These are phyloP conservation scores for Gila orcuttii DNA, from an alignment of 2,113 vertebrate species.

Conservation along the genomic window DNA sequence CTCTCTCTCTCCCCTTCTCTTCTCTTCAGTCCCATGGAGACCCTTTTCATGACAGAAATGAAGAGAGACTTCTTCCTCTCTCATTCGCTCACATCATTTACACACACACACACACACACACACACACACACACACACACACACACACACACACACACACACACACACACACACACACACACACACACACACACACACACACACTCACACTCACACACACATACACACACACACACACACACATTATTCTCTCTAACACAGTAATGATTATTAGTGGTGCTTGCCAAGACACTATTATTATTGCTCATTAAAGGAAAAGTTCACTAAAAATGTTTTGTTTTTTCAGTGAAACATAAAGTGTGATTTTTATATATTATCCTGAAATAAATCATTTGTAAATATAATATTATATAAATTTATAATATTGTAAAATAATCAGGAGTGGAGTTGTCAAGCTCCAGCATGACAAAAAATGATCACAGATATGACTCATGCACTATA, in stretches of 20 bases:
- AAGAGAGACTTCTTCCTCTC: conserved; percentile 48
- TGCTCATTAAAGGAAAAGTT: neutral
- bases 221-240: neutral
- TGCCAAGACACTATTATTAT: neutral
- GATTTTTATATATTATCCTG: neutral
- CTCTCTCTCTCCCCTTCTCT: conserved; percentile 61
- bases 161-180: neutral
- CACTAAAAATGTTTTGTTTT: neutral
- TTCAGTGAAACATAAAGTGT: neutral
- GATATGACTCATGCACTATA: neutral
- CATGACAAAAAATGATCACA: neutral
- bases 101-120: conserved; percentile 28
- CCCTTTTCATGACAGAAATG: conserved; percentile 51
- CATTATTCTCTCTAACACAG: neutral
- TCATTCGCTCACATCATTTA: conserved; percentile 14
- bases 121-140: neutral
- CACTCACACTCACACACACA: neutral
- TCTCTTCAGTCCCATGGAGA: conserved; percentile 32
- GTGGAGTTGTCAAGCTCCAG: neutral
- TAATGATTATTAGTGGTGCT: conserved; percentile 21
- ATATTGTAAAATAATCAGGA: too few relatives aligned
- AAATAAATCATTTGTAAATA: neutral
- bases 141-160: neutral
- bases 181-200: conserved; percentile 26
- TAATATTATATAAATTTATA: neutral